Evolutionary conservation across 2,797 vertebrate genomes (phyloP), one percentile per base, ranked within the genome.

Genomic region (Sebastiscus albofasciatus): DNA sequence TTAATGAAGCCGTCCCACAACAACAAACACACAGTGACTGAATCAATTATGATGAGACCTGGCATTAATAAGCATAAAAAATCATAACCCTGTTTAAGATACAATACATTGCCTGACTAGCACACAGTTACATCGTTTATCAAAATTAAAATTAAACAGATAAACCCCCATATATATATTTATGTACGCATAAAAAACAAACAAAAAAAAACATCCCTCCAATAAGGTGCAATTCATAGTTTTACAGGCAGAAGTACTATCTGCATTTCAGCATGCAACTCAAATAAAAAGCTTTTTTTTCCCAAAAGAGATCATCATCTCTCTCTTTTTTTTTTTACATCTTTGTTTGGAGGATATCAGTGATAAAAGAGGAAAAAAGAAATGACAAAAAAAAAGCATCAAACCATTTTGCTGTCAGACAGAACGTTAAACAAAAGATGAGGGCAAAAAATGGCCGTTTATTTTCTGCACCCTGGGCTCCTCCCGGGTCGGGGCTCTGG

Each of bases 181-280:
- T 20, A 60, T 66, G 8, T 66, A 77, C 9, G 36, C 4, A 80
- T 60, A n/a, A 75, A 67, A 65, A 80, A 42, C 4, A 2, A 7
- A 3, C 2, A 75, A 65, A 5, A 70, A 79, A 76, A 61, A 14
- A 82, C 54, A 84, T 68, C 75, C 74, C 73, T 68, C 74, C 61
- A 77, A 29, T 89, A 93, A 93, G 91, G 89, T 93, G 90, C 91
- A 89, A 87, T 77, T 91, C 74, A 81, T 83, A 78, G 77, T 72
- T 84, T 80, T 67, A 87, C 75, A 90, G 80, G 79, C 86, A 85
- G 72, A 87, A 73, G 26, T 18, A 42, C 12, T 54, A 27, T 80
- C 67, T 85, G 87, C 75, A 69, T 80, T 56, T 91, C 80, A 81
- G 79, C 81, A 89, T 87, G 80, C 83, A 87, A 91, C 65, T 60